Percentiles rank a stretch among this genome's conserved stretches.
Conservation (phyloP, 2,888 invertebrate species). For the Yponomeuta sedellus region DNA sequence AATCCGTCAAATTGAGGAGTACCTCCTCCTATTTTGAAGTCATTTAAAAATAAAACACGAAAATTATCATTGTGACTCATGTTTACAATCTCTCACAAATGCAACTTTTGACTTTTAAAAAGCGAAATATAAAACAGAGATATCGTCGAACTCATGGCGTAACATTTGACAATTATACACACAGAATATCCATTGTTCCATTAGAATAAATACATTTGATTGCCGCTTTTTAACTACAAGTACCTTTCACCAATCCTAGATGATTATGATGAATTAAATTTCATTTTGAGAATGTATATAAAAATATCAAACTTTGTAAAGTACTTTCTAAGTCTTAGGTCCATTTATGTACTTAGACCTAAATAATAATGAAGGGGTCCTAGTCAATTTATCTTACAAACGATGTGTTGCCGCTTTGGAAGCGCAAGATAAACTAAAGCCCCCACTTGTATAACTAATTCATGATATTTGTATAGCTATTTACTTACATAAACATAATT, state of each 20-base stretch:
- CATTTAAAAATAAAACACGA: conserved; percentile 52
- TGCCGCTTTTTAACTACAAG: conserved; percentile 20
- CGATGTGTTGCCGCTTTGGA: not conserved
- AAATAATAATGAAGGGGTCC: not conserved
- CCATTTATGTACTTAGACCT: not conserved
- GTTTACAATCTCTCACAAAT: conserved; percentile 74
- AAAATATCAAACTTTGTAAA: conserved; percentile 10
- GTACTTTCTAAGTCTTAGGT: not conserved
- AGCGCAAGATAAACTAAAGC: not conserved
- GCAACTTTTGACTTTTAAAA: conserved; percentile 64
- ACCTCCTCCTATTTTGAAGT: too few species aligned
- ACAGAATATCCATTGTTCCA: conserved; percentile 44
- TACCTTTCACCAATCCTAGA: not conserved
- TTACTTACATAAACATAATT: not conserved
- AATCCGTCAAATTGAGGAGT: too few species aligned
- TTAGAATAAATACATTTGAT: conserved; percentile 48
- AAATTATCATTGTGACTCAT: conserved; percentile 62
- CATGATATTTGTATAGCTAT: not conserved
- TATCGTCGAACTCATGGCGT: conserved; percentile 67
- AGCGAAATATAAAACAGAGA: conserved; percentile 62
- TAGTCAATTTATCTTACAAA: not conserved
- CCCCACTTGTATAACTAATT: not conserved
- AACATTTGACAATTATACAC: conserved; percentile 44
- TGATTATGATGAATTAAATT: conserved; percentile 5
- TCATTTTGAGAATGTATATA: not conserved